Evolutionary conservation across 2,113 vertebrate genomes (phyloP), one percentile per base, ranked within the genome.

Genomic region (Gnathonemus echidnorhynchus): DNA sequence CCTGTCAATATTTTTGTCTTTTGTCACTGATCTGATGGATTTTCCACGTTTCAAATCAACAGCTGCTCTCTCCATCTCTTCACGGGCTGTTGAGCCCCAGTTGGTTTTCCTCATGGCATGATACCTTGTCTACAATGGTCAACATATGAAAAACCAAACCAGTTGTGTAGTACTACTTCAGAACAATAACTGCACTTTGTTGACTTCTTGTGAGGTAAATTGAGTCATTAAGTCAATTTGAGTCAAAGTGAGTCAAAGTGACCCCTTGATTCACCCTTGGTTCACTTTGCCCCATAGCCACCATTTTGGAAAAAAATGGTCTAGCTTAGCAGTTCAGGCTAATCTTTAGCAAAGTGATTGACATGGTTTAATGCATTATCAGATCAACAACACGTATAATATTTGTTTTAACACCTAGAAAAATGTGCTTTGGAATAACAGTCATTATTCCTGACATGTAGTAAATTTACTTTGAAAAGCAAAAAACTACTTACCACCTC

Each of bases 271-370:
- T 39, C 39, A 50, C 49, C 49, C 49, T 50, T 50, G 13, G 13
- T 50, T 3, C 13, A 50, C 49, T 50, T 50, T 50, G 50, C 3
- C 50, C 13, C 50, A 50, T 15, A 50, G 49, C 49, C 49, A 50
- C 49, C 49, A 15, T 50, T 50, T 50, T 50, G 49, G 13, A 4
- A 50, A 50, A 50, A 50, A 89, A 90, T 2, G 0, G 13, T 27
- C 56, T 46, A 74, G n/a, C 27, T 88, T 83, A 89, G 86, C 6
- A 88, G 88, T 89, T 84, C 86, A 90, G 85, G 89, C 84, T 92
- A 89, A 90, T 90, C 74, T 89, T 91, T 80, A 91, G 58, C 77
- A 19, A 86, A 89, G 35, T 88, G 48, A 89, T 89, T 89, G 42
- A 50, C 49, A 50, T 15, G 49, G 13, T 50, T 50, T 50, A 50